phyloP scores from a whole-genome alignment of 1,140 invertebrate genomes.

The Rhopalosiphum maidis region DNA sequence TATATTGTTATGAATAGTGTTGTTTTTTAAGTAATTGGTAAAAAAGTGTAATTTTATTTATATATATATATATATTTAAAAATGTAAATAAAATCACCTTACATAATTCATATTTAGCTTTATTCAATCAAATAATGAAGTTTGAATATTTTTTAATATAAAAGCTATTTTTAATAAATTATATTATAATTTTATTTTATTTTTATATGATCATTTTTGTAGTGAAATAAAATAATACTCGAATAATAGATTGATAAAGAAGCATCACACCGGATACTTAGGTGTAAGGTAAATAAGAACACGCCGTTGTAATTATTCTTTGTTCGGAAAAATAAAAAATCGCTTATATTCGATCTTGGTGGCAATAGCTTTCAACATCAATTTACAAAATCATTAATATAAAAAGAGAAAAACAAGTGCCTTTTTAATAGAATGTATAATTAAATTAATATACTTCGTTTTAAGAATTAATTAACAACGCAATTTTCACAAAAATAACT shows the following conservation, averaged over 20 bases:
- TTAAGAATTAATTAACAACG: not conserved
- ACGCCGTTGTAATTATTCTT: not conserved
- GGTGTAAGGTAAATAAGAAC: not conserved
- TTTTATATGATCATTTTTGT: not conserved
- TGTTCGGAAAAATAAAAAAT: not conserved
- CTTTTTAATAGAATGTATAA: not conserved
- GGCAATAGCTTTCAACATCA: not conserved
- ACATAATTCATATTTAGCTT: too few relatives aligned
- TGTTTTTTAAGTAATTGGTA: not conserved
- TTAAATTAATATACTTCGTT: not conserved
- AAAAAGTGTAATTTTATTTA: not conserved
- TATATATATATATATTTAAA: not conserved
- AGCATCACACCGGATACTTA: not conserved
- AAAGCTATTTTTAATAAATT: too few relatives aligned
- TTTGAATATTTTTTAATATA: too few relatives aligned
- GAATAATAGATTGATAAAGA: not conserved
- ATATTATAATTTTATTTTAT: not conserved
- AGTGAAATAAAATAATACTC: not conserved
- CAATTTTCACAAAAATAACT: not conserved
- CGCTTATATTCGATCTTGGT: not conserved
- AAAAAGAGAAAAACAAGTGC: not conserved
- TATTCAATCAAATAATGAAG: too few relatives aligned
- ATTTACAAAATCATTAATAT: constrained; percentile 19
- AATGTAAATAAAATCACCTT: not conserved
- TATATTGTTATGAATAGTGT: not conserved